Conservation (phyloP, 2,113 vertebrate species). For the Grammomys surdaster region DNA sequence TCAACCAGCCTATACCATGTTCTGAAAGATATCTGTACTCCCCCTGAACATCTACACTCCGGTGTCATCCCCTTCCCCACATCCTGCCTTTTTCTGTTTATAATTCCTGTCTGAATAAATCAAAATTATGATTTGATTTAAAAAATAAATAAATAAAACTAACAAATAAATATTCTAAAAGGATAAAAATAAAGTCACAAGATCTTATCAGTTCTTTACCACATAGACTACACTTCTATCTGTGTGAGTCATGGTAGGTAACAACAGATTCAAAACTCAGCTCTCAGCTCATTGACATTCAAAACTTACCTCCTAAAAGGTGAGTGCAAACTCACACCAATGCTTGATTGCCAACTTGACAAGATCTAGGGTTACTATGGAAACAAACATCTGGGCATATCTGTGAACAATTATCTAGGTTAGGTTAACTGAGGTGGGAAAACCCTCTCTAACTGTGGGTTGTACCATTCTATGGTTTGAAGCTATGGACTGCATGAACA, state of each 20-base stretch:
- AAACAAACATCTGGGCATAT: neutral
- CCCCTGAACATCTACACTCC: too few species aligned
- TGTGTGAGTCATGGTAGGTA: neutral
- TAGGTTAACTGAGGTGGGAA: neutral
- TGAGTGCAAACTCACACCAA: neutral
- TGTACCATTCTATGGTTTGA: neutral
- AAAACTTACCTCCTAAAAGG: neutral
- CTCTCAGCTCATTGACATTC: neutral
- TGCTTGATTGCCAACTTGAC: neutral
- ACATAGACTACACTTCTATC: neutral
- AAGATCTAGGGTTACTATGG: neutral
- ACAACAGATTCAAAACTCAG: neutral
- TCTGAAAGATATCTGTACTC: too few species aligned
- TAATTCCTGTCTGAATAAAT: too few species aligned
- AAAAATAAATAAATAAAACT: neutral
- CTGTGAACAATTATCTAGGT: neutral
- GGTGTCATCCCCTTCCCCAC: too few species aligned
- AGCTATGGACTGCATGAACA: neutral
- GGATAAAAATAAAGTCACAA: neutral
- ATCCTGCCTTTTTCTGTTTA: too few species aligned
- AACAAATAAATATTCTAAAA: neutral
- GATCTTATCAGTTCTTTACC: neutral
- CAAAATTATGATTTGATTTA: too few species aligned
- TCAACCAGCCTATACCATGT: too few species aligned
- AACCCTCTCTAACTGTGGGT: neutral